Evolutionary conservation across 2,113 vertebrate species (phyloP).

Genomic region (Labeo rohita): DNA sequence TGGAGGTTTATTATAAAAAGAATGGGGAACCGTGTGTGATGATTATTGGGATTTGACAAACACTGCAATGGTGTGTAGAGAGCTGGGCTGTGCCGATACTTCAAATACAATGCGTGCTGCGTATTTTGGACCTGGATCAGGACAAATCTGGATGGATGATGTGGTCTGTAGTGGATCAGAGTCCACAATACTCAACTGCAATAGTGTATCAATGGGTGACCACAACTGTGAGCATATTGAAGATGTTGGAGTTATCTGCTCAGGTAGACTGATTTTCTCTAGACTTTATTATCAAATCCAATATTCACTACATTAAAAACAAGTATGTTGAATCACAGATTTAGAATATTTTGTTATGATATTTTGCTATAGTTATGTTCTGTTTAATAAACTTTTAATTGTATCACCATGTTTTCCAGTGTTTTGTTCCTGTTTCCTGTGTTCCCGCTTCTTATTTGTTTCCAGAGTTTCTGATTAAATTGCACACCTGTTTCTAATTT

Average conservation of each 20-base stretch:
- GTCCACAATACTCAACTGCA: background rate
- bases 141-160: background rate
- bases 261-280: background rate
- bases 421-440: too few relatives aligned
- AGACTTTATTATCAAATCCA: too few relatives aligned
- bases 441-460: too few relatives aligned
- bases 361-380: too few relatives aligned
- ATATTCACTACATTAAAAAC: too few relatives aligned
- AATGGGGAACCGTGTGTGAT: background rate
- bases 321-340: too few relatives aligned
- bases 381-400: too few relatives aligned
- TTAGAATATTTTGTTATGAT: too few relatives aligned
- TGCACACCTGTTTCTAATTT: too few relatives aligned
- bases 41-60: background rate
- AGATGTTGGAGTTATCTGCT: background rate
- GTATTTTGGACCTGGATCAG: background rate
- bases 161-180: background rate
- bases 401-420: too few relatives aligned
- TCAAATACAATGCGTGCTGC: background rate
- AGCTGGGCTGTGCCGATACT: background rate
- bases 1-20: background rate
- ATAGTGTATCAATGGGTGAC: too few relatives aligned
- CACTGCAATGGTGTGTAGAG: background rate
- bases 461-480: too few relatives aligned
- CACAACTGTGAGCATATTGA: background rate